A percentile compares a stretch with the other conserved stretches of the same genome.
Conservation (phyloP, 2,797 vertebrate genomes). For the Malacoraja senta region DNA sequence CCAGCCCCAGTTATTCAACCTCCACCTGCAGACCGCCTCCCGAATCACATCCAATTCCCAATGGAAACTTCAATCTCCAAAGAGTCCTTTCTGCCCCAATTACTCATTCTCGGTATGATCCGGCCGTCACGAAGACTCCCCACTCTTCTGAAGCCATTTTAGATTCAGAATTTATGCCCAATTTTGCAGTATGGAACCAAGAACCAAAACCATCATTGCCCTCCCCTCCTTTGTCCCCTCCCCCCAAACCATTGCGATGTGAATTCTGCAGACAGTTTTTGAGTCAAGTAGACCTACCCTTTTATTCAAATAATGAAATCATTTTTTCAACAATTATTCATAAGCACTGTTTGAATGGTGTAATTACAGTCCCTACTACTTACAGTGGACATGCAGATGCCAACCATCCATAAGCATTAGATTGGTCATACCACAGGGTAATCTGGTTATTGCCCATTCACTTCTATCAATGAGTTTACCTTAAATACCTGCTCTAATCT, state of each 20-base stretch:
- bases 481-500: not conserved
- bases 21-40: too few relatives aligned
- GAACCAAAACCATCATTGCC: not conserved
- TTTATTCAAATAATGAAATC: not conserved
- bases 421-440: not conserved
- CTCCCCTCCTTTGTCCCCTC: not conserved
- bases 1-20: too few relatives aligned
- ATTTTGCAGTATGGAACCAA: not conserved
- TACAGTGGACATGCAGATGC: not conserved
- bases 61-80: too few relatives aligned
- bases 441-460: not conserved
- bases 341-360: not conserved
- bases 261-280: too few relatives aligned
- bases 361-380: not conserved
- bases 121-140: too few relatives aligned
- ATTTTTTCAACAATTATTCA: not conserved
- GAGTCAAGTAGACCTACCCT: not conserved
- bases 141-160: not conserved
- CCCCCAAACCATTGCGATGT: too few relatives aligned
- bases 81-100: too few relatives aligned
- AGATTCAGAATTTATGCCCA: not conserved
- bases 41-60: too few relatives aligned
- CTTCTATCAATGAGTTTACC: not conserved
- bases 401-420: not conserved
- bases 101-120: too few relatives aligned